A percentile compares a stretch with the other conserved stretches of the same genome.
phyloP scores from a whole-genome alignment of 2,113 vertebrate species.

The Sakesphorus luctuosus region DNA sequence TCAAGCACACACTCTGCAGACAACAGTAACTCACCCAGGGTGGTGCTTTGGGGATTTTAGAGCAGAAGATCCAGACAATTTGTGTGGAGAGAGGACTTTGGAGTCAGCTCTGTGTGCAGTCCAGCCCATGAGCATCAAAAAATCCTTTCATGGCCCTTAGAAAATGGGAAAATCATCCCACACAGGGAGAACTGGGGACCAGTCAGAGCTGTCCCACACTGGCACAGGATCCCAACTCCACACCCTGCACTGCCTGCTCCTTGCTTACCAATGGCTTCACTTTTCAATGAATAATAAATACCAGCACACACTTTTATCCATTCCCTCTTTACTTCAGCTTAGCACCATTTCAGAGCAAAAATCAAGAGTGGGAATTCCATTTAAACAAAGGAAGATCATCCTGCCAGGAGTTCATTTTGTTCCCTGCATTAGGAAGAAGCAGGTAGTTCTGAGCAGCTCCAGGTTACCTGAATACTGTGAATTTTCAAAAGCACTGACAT shows the following conservation, averaged over 20 bases:
- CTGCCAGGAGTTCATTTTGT: not conserved
- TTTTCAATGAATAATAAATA: not conserved
- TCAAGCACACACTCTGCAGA: fast-evolving
- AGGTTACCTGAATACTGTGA: not conserved
- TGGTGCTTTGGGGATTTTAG: not conserved
- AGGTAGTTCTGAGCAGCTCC: not conserved
- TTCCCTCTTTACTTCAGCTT: not conserved
- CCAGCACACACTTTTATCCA: not conserved
- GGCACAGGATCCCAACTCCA: not conserved
- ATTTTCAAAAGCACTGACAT: not conserved
- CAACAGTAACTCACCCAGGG: not conserved
- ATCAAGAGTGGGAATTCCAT: not conserved
- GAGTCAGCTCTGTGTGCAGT: not conserved
- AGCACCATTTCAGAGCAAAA: not conserved
- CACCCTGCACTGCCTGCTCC: fast-evolving
- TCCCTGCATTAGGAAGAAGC: not conserved
- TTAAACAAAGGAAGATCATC: not conserved
- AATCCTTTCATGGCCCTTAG: not conserved
- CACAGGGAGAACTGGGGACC: not conserved
- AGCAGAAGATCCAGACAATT: not conserved
- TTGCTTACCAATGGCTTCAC: not conserved
- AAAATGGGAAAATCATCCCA: not conserved
- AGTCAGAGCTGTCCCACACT: not conserved
- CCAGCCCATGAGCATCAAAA: not conserved
- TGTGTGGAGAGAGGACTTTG: not conserved